Evolutionary conservation across 2,797 vertebrate genomes (phyloP), one percentile per base, ranked within the genome.

Genomic region (Chelmon rostratus): DNA sequence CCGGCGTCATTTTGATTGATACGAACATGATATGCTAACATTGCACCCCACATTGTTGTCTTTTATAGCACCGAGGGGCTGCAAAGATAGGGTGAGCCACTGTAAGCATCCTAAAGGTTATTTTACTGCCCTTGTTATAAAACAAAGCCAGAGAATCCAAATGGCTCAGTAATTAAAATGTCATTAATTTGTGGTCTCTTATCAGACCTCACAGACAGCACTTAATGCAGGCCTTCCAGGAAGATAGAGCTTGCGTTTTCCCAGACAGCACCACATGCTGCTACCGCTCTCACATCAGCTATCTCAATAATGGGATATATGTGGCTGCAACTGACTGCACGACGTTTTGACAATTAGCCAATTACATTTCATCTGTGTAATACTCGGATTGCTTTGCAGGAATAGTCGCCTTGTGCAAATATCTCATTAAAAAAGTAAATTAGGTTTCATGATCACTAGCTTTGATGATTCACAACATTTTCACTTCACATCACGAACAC

Each of bases 111-210:
- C 89, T 76, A 75, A 78, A 88, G 84, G 84, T 88, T 78, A 69
- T 86, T 84, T 79, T 61, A 83, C 68, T 83, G 74, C 66, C 84
- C 78, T 89, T 89, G 83, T 88, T 89, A 62, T 79, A 86, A 89
- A 89, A 92, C 89, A 93, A 89, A 90, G 68, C 65, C 73, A 80
- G 73, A 83, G 58, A 86, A 83, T 89, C 79, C 84, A 86, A 94
- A 92, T 86, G 86, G 85, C 78, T 82, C 78, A 40, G 86, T 93
- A 91, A 94, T 95, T 94, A 94, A 94, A 94, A 93, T 86, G 86
- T 90, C 91, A 93, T 94, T 93, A 91, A 91, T 91, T 84, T 84
- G 88, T 82, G 64, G 70, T 75, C 74, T 84, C 90, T 93, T 94
- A 95, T 94, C 91, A 91, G 83, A 90, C 81, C 84, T 77, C 85